Evolutionary conservation across 2,113 vertebrate species (phyloP).

Genomic region (Ochotona princeps): DNA sequence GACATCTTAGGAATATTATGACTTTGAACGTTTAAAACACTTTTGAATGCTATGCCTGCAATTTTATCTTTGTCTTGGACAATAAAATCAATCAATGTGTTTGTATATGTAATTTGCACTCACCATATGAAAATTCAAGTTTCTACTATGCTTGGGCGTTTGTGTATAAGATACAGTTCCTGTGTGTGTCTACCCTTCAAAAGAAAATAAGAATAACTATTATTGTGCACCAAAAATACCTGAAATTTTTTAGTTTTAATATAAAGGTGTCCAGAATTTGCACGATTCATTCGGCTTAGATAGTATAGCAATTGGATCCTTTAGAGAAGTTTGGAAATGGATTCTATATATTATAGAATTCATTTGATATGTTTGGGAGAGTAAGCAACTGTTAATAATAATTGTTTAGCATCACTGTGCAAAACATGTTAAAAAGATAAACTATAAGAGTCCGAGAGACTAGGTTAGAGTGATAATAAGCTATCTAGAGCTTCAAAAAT

Average conservation of each 20-base stretch:
- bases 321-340: conserved; percentile 8
- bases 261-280: not conserved
- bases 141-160: conserved; percentile 5
- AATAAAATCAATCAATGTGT: conserved; percentile 19
- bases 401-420: not conserved
- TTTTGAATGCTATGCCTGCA: not conserved
- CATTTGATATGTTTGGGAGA: not conserved
- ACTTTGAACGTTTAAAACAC: not conserved
- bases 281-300: not conserved
- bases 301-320: conserved; percentile 24
- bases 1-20: not conserved
- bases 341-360: not conserved
- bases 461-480: not conserved
- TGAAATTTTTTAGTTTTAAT: conserved; percentile 11
- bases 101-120: conserved; percentile 38
- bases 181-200: not conserved
- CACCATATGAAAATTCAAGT: not conserved
- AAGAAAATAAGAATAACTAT: not conserved
- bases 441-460: not conserved
- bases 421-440: conserved; percentile 13
- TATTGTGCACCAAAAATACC: not conserved
- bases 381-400: not conserved
- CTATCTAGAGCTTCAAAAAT: conserved; percentile 26
- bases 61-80: conserved; percentile 1
- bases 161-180: not conserved